Conservation (phyloP, 2,888 invertebrate genomes). For the Orchesellides sinensis region DNA sequence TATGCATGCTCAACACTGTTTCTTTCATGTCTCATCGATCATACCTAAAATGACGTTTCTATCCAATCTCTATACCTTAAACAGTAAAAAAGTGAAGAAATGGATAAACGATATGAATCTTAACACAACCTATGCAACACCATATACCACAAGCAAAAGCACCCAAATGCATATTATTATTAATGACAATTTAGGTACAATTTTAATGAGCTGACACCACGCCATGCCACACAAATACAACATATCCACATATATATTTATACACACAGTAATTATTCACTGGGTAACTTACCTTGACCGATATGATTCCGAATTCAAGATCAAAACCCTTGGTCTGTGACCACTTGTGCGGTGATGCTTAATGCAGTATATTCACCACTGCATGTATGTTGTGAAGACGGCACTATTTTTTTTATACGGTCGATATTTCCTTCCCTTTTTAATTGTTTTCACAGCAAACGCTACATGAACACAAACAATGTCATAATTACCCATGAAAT, state of each 20-base stretch:
- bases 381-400: background rate
- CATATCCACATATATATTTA: background rate
- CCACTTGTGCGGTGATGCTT: too few species aligned
- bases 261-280: slow-evolving; percentile 28
- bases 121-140: too few species aligned
- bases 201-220: background rate
- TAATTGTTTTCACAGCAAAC: background rate
- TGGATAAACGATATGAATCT: too few species aligned
- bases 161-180: slow-evolving; percentile 17
- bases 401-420: background rate
- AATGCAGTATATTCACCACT: background rate
- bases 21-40: slow-evolving; percentile 45
- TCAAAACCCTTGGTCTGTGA: slow-evolving; percentile 33
- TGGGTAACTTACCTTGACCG: slow-evolving; percentile 52
- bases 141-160: background rate
- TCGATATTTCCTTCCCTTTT: background rate
- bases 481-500: background rate
- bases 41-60: slow-evolving; percentile 7
- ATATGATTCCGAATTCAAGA: slow-evolving; percentile 50
- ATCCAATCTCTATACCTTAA: too few species aligned
- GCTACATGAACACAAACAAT: slow-evolving; percentile 9
- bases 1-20: too few species aligned
- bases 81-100: too few species aligned
- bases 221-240: slow-evolving; percentile 5
- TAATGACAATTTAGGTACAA: background rate